Evolutionary conservation across 2,113 vertebrate species (phyloP).

Genomic region (Xerus inauris): DNA sequence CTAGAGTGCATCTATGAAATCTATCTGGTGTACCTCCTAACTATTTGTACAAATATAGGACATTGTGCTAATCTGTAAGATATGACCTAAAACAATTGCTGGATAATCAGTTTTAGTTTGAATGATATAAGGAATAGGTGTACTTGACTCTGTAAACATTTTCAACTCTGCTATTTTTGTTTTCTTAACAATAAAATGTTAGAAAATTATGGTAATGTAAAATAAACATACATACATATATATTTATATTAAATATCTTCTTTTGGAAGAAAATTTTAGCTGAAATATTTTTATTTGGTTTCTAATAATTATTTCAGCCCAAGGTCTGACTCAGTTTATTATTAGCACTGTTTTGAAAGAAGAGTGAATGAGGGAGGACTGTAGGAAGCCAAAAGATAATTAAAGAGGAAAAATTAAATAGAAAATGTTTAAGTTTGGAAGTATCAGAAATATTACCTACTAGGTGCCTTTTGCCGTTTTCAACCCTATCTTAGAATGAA

Average conservation of each 20-base stretch:
- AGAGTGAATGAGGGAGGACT: not conserved
- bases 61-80: not conserved
- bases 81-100: not conserved
- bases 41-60: not conserved
- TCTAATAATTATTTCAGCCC: not conserved
- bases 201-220: not conserved
- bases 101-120: conserved; percentile 10
- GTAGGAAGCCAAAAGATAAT: not conserved
- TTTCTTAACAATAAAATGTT: conserved; percentile 10
- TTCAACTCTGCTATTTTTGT: not conserved
- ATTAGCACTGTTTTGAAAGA: not conserved
- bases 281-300: conserved; percentile 10
- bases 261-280: conserved; percentile 6
- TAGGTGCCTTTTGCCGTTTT: not conserved
- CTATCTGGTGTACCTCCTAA: not conserved
- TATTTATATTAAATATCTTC: not conserved
- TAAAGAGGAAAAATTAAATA: not conserved
- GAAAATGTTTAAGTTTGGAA: conserved; percentile 22
- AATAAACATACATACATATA: not conserved
- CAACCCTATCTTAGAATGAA: not conserved
- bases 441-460: not conserved
- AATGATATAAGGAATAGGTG: not conserved
- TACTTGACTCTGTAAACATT: not conserved
- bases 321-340: not conserved
- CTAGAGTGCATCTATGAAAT: not conserved